Base-by-base conservation (phyloP, 2,888 invertebrate genomes). In the Aphodius granarius region DNA sequence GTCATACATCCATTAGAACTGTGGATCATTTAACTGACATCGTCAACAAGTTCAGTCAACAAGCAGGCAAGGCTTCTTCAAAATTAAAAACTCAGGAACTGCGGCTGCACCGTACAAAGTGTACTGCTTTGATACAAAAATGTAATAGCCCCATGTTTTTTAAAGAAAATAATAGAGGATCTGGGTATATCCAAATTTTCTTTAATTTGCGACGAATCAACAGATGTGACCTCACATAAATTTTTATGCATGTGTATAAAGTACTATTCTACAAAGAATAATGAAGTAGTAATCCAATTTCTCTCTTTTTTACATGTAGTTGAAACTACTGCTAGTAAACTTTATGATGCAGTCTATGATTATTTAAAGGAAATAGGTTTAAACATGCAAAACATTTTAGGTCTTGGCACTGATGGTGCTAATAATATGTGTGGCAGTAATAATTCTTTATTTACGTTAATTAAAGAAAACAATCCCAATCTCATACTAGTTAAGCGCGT, bases 341-440 rank as follows among this genome's bases (percentile, higher is more conserved):
- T 80, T 62, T 79, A 73, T 74, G 74, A 76, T 16, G 20, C 63
- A 43, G 62, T 77, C 4, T 73, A 65, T 20, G 43, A n/a, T 73
- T 73, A 63, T 73, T 73, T 73, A 21, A 16, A 64, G 15, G 64
- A 64, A 17, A n/a, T 63, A 20, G 64, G 64, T 64, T 73, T 73
- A n/a, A 73, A 77, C 6, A 43, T 78, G 20, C 73, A 80, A 72
- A 82, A 81, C 66, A 71, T 82, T 62, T 78, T 80, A 9, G 79
- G 78, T 2, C 78, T 83, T 63, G 82, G 81, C 0, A 82, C 81
- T n/a, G 83, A 82, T 77, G 82, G 83, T 3, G 82, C 80, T 9
- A 78, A 73, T 22, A 81, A 80, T 75, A 72, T 83, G 71, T 79
- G 79, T 77, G 81, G 81, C 2, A 71, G 43, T 13, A 43, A 81